A percentile compares a stretch with the other conserved stretches of the same genome.
Evolutionary conservation across 2,888 invertebrate species (phyloP).

Genomic region (Caenorhabditis wallacei): DNA sequence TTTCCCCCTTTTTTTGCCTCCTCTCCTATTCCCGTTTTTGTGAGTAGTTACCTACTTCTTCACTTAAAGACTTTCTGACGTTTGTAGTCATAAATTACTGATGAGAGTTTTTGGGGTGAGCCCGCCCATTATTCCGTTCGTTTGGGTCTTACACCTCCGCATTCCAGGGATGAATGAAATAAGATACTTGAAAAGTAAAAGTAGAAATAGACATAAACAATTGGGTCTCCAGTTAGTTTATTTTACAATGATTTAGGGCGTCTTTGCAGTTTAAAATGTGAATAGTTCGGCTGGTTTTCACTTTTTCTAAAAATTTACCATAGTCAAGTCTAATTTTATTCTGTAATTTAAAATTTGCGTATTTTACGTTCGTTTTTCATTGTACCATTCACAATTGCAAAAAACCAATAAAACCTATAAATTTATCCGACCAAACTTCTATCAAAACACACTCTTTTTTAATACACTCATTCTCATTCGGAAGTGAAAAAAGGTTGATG

Average conservation of each 20-base stretch:
- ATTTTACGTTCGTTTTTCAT: no score
- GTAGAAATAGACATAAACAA: conserved; percentile 35
- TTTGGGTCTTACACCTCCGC: conserved; percentile 31
- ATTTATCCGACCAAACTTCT: background rate
- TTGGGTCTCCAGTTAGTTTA: conserved; percentile 9
- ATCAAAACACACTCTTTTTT: background rate
- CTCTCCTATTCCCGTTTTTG: background rate
- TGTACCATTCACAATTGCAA: no score
- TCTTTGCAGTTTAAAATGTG: no score
- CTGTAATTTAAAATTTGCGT: no score
- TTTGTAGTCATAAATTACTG: conserved; percentile 31
- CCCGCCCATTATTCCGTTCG: conserved; percentile 20
- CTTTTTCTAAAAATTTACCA: no score
- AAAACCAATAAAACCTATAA: no score
- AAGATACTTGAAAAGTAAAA: conserved; percentile 29
- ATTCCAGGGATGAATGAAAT: conserved; percentile 39
- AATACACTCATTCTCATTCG: conserved; percentile 7
- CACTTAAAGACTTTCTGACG: conserved; percentile 6
- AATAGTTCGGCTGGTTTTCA: no score
- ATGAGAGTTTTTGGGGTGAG: conserved; percentile 12
- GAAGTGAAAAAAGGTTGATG: conserved; percentile 7
- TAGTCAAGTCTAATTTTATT: no score
- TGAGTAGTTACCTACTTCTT: conserved; percentile 4
- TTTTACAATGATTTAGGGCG: background rate
- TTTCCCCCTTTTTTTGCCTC: background rate